Evolutionary conservation across 2,888 invertebrate species (phyloP).

Genomic region (Phorcus lineatus): DNA sequence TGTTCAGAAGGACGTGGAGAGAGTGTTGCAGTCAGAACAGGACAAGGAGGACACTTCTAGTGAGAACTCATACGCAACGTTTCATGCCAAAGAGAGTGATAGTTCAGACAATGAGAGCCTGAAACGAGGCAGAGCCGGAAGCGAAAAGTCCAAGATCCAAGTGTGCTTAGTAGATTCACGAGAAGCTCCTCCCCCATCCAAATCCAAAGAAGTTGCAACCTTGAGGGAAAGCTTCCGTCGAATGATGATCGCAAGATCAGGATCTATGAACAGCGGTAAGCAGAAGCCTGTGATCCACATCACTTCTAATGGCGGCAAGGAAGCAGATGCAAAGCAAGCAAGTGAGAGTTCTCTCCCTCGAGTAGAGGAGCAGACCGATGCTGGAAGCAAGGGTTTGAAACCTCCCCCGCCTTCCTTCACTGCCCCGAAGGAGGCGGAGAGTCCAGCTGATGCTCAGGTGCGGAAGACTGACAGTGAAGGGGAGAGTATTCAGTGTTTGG

Average conservation of each 20-base stretch:
- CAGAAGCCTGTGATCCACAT: constrained; percentile 7
- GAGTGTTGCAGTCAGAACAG: constrained; percentile 1
- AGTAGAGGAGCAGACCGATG: constrained; percentile 26
- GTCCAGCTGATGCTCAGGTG: not conserved
- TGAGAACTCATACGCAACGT: constrained; percentile 67
- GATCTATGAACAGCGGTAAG: constrained; percentile 37
- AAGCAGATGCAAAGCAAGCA: not conserved
- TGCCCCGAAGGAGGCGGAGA: not conserved
- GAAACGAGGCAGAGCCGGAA: constrained; percentile 50
- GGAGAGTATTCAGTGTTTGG: constrained; percentile 26
- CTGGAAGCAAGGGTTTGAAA: not conserved
- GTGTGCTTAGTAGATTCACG: constrained; percentile 65
- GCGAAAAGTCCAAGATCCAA: constrained; percentile 59
- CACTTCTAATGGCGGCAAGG: constrained; percentile 2
- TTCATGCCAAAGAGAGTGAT: constrained; percentile 66
- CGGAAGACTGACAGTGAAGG: constrained; percentile 7
- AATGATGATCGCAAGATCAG: constrained; percentile 65
- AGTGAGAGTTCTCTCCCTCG: constrained; percentile 19
- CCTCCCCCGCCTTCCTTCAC: constrained; percentile 9
- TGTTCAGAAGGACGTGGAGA: constrained; percentile 40
- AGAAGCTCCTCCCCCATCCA: constrained; percentile 66
- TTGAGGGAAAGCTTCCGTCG: constrained; percentile 66
- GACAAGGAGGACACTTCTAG: constrained; percentile 65
- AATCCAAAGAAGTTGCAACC: constrained; percentile 65
- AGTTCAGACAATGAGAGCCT: constrained; percentile 55